Conservation (phyloP, 2,113 vertebrate species). For the Danionella cerebrum region DNA sequence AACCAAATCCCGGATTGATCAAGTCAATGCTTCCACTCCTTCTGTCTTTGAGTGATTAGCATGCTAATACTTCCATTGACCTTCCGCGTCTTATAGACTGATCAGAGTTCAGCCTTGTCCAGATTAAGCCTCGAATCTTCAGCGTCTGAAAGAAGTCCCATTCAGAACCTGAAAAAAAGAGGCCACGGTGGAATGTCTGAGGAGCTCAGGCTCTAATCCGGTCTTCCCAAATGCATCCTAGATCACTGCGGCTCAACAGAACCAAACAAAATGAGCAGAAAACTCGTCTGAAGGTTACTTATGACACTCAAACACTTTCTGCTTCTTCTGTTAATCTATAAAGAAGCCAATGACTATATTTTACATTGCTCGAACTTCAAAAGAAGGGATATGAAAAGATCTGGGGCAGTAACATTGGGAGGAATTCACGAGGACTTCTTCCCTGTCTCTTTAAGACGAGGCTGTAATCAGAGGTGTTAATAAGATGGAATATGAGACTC, state of each 20-base stretch:
- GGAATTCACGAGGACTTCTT: background rate
- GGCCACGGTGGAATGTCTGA: background rate
- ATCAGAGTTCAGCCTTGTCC: background rate
- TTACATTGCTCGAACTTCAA: too few species aligned
- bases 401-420: too few species aligned
- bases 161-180: conserved; percentile 4
- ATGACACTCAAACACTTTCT: too few species aligned
- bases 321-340: too few species aligned
- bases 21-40: too few species aligned
- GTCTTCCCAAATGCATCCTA: background rate
- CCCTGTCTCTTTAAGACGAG: background rate
- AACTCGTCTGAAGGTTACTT: conserved; percentile 2
- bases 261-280: background rate
- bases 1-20: too few species aligned
- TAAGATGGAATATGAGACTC: conserved; percentile 6
- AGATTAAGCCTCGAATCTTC: background rate
- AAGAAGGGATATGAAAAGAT: too few species aligned
- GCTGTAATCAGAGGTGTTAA: conserved; percentile 2
- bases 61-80: background rate
- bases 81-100: background rate
- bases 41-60: background rate
- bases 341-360: too few species aligned
- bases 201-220: background rate
- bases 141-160: background rate
- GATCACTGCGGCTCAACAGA: conserved; percentile 4